Evolutionary conservation across 2,888 invertebrate species (phyloP).

Genomic region (Argynnis bischoffii): DNA sequence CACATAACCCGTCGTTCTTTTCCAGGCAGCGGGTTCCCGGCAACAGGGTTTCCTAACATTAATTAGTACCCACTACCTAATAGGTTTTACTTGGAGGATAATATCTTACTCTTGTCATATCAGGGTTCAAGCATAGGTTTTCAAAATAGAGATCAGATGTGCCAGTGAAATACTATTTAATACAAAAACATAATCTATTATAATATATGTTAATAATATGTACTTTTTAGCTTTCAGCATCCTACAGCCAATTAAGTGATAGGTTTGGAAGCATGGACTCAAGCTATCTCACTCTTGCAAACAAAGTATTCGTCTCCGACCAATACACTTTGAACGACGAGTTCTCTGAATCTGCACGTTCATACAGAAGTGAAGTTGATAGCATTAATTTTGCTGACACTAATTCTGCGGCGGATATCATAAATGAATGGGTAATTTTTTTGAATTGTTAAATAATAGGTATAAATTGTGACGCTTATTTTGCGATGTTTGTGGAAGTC

Average conservation of each 20-base stretch:
- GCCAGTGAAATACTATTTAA: too few species aligned
- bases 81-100: too few species aligned
- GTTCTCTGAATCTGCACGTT: conserved; percentile 43
- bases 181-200: neutral
- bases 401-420: conserved; percentile 16
- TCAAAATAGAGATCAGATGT: too few species aligned
- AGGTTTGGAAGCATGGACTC: conserved; percentile 48
- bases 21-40: too few species aligned
- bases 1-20: too few species aligned
- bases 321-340: conserved; percentile 41
- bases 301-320: conserved; percentile 53
- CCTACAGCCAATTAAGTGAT: conserved; percentile 46
- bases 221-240: conserved; percentile 46
- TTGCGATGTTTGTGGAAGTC: too few species aligned
- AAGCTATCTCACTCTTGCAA: conserved; percentile 50
- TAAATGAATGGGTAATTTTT: conserved; percentile 26
- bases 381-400: conserved; percentile 16
- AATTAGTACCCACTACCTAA: too few species aligned
- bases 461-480: too few species aligned
- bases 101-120: too few species aligned
- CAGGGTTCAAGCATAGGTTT: too few species aligned
- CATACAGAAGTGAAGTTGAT: conserved; percentile 41
- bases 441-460: too few species aligned
- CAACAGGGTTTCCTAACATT: too few species aligned
- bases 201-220: neutral